Evolutionary conservation across 2,888 invertebrate species (phyloP).

Genomic region (Zonitis immaculata): DNA sequence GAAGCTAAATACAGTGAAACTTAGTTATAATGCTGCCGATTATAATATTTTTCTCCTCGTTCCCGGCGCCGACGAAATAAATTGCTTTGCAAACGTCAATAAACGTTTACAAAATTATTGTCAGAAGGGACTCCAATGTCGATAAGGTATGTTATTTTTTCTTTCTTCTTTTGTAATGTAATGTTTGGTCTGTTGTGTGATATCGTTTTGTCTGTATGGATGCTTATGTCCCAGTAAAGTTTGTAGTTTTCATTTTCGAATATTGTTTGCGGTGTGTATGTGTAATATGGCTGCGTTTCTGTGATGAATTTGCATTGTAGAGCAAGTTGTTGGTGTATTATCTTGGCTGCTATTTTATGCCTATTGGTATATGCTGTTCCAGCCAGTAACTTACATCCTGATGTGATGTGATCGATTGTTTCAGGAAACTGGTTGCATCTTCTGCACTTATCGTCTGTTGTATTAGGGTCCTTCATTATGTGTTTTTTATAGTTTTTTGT

Average conservation of each 20-base stretch:
- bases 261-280: background rate
- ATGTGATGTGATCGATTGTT: background rate
- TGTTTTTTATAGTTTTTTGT: background rate
- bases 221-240: slow-evolving; percentile 1
- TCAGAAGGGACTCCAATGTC: too few species aligned
- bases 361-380: background rate
- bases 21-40: too few species aligned
- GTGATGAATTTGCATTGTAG: background rate
- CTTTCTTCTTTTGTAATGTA: background rate
- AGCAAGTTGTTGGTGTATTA: background rate
- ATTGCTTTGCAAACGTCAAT: too few species aligned
- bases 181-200: slow-evolving; percentile 1
- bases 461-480: background rate
- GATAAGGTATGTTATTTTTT: slow-evolving; percentile 5
- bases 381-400: background rate
- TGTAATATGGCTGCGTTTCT: slow-evolving; percentile 3
- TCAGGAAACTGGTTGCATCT: background rate
- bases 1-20: too few species aligned
- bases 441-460: background rate
- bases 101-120: too few species aligned
- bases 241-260: background rate
- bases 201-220: slow-evolving; percentile 2
- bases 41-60: too few species aligned
- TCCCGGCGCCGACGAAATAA: too few species aligned
- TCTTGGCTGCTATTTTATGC: background rate